phyloP scores from a whole-genome alignment of 2,797 vertebrate genomes.

The Rhincodon typus region DNA sequence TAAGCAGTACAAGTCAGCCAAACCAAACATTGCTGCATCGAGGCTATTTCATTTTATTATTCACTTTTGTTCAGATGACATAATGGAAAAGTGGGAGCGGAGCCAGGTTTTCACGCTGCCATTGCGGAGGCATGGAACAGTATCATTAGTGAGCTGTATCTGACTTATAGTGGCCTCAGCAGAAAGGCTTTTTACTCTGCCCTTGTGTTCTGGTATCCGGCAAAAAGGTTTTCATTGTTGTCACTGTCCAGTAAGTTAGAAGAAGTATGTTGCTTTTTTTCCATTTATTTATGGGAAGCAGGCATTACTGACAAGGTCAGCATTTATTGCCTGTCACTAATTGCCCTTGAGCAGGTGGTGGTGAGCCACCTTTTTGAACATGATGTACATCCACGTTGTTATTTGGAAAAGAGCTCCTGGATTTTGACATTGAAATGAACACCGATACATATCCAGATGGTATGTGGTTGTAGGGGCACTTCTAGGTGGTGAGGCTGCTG shows the following conservation, averaged over 20 bases:
- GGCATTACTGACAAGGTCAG: background rate
- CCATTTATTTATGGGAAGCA: background rate
- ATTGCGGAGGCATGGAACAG: background rate
- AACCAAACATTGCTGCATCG: background rate
- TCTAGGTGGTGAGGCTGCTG: too few species aligned
- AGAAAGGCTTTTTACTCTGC: too few species aligned
- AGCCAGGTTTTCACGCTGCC: background rate
- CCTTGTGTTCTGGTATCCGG: background rate
- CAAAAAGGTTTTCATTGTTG: background rate
- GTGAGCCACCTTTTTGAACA: background rate
- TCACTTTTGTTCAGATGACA: background rate
- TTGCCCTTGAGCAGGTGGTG: background rate
- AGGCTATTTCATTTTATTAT: background rate
- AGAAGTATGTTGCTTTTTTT: background rate
- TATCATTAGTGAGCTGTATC: background rate
- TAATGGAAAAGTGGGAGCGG: background rate
- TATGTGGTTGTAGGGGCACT: too few species aligned
- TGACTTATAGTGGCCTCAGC: background rate
- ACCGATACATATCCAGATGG: background rate
- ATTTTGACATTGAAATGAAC: background rate
- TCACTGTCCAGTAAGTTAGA: background rate
- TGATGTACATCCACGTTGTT: background rate
- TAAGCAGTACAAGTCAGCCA: background rate
- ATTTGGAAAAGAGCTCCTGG: background rate
- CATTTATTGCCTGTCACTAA: background rate